Base-by-base conservation (phyloP, 2,888 invertebrate genomes). In the Drosophila paramelanica region DNA sequence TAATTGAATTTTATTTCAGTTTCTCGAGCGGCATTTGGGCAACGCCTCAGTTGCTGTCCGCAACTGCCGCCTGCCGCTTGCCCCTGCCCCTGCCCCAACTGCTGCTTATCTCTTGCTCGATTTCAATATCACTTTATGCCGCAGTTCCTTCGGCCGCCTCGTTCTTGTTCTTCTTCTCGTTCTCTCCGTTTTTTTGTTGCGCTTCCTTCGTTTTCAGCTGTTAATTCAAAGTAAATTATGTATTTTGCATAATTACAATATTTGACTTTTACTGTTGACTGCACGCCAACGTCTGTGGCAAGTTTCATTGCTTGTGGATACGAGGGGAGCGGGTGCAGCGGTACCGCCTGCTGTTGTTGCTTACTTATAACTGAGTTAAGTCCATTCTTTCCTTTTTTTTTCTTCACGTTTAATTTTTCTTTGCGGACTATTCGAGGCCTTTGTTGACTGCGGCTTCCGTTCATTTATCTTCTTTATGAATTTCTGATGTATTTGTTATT, bases 201-300 rank as follows among this genome's bases (percentile, higher is more conserved):
- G 60, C 47, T 72, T 73, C 64, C 64, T 70, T 76, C 62, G 51
- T 73, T 80, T 86, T 86, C 83, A 84, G 83, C 83, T 84, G 87
- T 83, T 84, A 83, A 87, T 87, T 84, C 87, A 84, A 86, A 84
- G 87, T 81, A 84, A 84, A 84, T 84, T 87, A 87, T 84, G 87
- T 84, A 84, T 84, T 84, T 87, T 87, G 84, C 87, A 84, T 84
- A 84, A 84, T 84, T 84, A 84, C 77, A 87, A 81, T 84, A 84
- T 84, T 84, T 87, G 84, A 87, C 84, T 84, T 83, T 84, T 87
- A 79, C 84, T 86, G 86, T 83, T 86, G 86, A 81, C 86, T 83
- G 83, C 83, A 71, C 78, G 86, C 73, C 73, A 70, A 33, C 50
- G 41, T 46, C 55, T 36, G 23, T 25, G 42, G 25, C 59, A 23